Evolutionary conservation across 2,888 invertebrate genomes (phyloP).

Genomic region (Chesias legatella): DNA sequence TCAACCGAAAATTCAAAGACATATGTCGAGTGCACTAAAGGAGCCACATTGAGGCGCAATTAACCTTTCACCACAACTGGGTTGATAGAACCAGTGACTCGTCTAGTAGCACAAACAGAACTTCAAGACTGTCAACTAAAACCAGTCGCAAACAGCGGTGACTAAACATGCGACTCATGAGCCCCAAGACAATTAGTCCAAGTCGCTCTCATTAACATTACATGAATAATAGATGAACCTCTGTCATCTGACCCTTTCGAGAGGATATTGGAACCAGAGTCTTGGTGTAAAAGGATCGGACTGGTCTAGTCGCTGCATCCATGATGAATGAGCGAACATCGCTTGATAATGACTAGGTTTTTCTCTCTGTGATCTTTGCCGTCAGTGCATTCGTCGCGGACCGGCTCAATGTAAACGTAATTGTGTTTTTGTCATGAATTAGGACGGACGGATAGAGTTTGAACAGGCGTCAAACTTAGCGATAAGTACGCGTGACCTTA

Average conservation of each 20-base stretch:
- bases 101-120: too few relatives aligned
- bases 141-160: conserved; percentile 12
- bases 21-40: too few relatives aligned
- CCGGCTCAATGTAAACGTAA: too few relatives aligned
- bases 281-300: conserved; percentile 15
- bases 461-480: too few relatives aligned
- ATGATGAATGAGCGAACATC: conserved; percentile 21
- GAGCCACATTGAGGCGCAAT: too few relatives aligned
- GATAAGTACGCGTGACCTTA: too few relatives aligned
- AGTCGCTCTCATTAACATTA: conserved; percentile 28
- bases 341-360: conserved; percentile 14
- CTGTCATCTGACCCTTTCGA: conserved; percentile 21
- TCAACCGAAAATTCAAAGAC: too few relatives aligned
- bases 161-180: conserved; percentile 26
- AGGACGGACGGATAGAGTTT: too few relatives aligned
- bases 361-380: conserved; percentile 11
- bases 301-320: conserved; percentile 21
- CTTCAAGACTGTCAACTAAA: not conserved
- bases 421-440: too few relatives aligned
- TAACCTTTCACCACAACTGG: too few relatives aligned
- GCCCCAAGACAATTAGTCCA: conserved; percentile 30
- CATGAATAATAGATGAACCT: conserved; percentile 28
- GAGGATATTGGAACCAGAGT: conserved; percentile 10
- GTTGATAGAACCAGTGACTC: too few relatives aligned
- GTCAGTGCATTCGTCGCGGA: conserved; percentile 5